Base-by-base conservation (phyloP, 2,797 vertebrate species). In the Acestrorhynchus altus region DNA sequence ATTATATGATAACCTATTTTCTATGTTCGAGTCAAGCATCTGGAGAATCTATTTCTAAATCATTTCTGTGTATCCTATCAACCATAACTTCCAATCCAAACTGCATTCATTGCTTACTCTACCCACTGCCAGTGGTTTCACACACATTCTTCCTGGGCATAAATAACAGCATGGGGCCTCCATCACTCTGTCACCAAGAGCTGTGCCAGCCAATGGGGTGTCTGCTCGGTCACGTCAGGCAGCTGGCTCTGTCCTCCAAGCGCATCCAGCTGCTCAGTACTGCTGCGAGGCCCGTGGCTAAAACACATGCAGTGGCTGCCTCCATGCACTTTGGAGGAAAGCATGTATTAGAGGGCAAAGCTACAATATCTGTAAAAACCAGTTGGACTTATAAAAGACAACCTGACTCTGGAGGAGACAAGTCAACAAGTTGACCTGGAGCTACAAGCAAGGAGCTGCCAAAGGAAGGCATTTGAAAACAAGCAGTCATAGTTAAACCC, bases 241-340 rank as follows among this genome's bases (percentile, higher is more conserved):
- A 15, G 39, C 63, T 77, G 76, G 59, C 76, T 64, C 47, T 15
- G 11, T 51, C 24, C 51, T 24, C 18, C 40, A 46, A 31, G 59
- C 28, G 13, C 39, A 78, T 65, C 46, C 76, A 72, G 76, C 59
- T 78, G 76, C 67, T 72, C 49, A 54, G 59, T 42, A 56, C 56
- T 24, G 49, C 59, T 72, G 59, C 47, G 46, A 31, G 24, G 67
- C 61, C 57, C 9, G 57, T 69, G 69, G 51, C 60, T 71, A 24
- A 39, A 52, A 69, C 70, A 70, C 35, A 54, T 22, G 13, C 24
- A 4, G 24, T 31, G 28, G 26, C 65, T 68, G 26, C 44, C 24
- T 51, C 26, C 16, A 35, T 68, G 18, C 28, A 28, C 46, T 31
- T 68, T 4, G 18, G 65, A 68, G 46, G 65, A 68, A 51, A 16